Percentiles rank a stretch among this genome's conserved stretches.
phyloP scores from a whole-genome alignment of 1,140 invertebrate genomes.

The Schlechtendalia chinensis region DNA sequence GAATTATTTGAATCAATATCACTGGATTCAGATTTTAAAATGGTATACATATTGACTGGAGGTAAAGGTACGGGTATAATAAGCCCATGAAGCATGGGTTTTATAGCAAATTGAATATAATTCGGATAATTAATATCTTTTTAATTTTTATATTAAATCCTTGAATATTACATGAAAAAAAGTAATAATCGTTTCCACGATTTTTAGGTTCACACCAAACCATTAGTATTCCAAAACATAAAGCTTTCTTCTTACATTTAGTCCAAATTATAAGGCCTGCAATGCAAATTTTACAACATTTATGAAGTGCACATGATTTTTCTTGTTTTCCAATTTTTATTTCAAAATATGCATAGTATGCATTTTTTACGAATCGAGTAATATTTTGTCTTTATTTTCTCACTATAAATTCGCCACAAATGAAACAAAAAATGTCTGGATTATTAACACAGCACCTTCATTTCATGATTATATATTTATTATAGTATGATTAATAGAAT shows the following conservation, averaged over 20 bases:
- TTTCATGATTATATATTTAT: not conserved
- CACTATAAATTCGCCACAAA: constrained; percentile 50
- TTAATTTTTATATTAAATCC: constrained; percentile 52
- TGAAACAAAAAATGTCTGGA: constrained; percentile 46
- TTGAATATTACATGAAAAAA: constrained; percentile 52
- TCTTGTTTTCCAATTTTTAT: constrained; percentile 37
- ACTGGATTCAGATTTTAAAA: constrained; percentile 17
- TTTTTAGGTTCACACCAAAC: constrained; percentile 52
- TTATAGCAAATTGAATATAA: not conserved
- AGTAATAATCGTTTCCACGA: constrained; percentile 52
- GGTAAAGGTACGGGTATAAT: not conserved
- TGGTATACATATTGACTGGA: not conserved
- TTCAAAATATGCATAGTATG: constrained; percentile 40
- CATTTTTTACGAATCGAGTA: constrained; percentile 48
- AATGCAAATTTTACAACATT: constrained; percentile 16
- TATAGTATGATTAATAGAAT: not conserved
- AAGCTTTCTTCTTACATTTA: constrained; percentile 28
- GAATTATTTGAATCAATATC: constrained; percentile 9
- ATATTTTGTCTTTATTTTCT: constrained; percentile 48
- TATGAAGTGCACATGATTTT: no score
- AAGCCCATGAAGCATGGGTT: not conserved
- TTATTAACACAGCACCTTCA: constrained; percentile 26
- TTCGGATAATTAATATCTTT: constrained; percentile 1
- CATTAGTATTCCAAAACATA: constrained; percentile 52
- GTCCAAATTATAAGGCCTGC: constrained; percentile 19